Conservation (phyloP, 2,113 vertebrate species). For the Peucedramus taeniatus region DNA sequence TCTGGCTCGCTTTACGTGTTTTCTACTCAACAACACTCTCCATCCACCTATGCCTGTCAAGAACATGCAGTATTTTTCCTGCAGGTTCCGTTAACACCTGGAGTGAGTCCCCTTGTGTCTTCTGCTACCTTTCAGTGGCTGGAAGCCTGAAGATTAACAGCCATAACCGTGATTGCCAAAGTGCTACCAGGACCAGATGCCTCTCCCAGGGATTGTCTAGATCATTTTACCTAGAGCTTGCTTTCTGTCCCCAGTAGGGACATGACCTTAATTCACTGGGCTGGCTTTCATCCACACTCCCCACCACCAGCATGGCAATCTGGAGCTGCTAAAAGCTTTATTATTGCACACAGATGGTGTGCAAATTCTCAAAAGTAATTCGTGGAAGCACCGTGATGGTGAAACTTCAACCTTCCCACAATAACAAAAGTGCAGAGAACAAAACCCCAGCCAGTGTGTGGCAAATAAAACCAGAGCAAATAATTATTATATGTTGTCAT, state of each 20-base stretch:
- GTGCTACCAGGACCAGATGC: conserved; percentile 41
- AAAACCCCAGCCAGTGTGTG: neutral
- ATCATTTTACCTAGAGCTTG: conserved; percentile 4
- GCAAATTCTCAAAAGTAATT: conserved; percentile 30
- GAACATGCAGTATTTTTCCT: neutral
- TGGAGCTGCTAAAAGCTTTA: conserved; percentile 51
- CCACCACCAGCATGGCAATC: conserved; percentile 3
- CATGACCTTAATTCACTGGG: conserved; percentile 60
- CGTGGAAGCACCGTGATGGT: neutral
- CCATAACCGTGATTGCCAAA: neutral
- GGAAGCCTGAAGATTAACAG: neutral
- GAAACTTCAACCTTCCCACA: neutral
- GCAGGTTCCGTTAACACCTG: neutral
- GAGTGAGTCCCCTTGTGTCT: neutral
- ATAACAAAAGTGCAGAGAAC: neutral
- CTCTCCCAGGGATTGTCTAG: conserved; percentile 32
- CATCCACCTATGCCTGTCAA: neutral
- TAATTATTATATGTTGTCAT: neutral
- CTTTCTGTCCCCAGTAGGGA: conserved; percentile 51
- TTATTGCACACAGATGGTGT: conserved; percentile 51
- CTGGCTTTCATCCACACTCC: conserved; percentile 34
- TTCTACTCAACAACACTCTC: neutral
- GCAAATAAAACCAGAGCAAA: neutral
- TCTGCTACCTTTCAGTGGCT: neutral
- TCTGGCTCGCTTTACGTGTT: fast-evolving